Conservation (phyloP, 1,140 invertebrate species). For the Heliconius congener region DNA sequence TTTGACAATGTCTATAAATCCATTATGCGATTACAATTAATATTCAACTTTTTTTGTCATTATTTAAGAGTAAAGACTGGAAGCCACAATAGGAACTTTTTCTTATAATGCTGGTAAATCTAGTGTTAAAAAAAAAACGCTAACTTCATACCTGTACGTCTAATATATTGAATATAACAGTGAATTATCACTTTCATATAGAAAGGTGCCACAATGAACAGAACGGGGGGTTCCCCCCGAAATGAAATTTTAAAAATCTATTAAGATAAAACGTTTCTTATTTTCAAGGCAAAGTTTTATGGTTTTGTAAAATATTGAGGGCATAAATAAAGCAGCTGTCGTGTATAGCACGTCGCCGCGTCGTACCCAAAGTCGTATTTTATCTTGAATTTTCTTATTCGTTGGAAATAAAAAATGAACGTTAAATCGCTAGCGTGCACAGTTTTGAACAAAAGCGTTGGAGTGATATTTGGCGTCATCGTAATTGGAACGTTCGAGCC, state of each 20-base stretch:
- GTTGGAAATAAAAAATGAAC: slow-evolving; percentile 61
- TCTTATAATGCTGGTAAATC: too few relatives aligned
- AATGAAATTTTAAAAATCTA: slow-evolving; percentile 59
- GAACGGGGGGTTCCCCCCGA: neutral
- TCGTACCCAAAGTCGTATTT: slow-evolving; percentile 67
- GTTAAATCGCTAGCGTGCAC: slow-evolving; percentile 60
- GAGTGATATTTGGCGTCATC: slow-evolving; percentile 43
- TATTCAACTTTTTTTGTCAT: too few relatives aligned
- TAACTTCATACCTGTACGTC: too few relatives aligned
- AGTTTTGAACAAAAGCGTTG: slow-evolving; percentile 52
- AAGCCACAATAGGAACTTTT: too few relatives aligned
- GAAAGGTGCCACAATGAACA: neutral
- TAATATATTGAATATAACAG: too few relatives aligned
- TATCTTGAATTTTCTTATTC: slow-evolving; percentile 70
- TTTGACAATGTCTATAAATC: too few relatives aligned
- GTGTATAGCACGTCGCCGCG: slow-evolving; percentile 70
- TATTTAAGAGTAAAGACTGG: too few relatives aligned
- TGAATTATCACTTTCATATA: neutral
- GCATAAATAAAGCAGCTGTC: slow-evolving; percentile 75
- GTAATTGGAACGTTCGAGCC: slow-evolving; percentile 45
- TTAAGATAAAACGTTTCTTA: slow-evolving; percentile 76
- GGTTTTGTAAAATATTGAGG: slow-evolving; percentile 78
- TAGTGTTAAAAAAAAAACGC: too few relatives aligned
- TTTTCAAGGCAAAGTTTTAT: slow-evolving; percentile 74
- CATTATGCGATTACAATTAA: too few relatives aligned